phyloP scores from a whole-genome alignment of 1,140 invertebrate genomes.

The Drosophila neocordata region DNA sequence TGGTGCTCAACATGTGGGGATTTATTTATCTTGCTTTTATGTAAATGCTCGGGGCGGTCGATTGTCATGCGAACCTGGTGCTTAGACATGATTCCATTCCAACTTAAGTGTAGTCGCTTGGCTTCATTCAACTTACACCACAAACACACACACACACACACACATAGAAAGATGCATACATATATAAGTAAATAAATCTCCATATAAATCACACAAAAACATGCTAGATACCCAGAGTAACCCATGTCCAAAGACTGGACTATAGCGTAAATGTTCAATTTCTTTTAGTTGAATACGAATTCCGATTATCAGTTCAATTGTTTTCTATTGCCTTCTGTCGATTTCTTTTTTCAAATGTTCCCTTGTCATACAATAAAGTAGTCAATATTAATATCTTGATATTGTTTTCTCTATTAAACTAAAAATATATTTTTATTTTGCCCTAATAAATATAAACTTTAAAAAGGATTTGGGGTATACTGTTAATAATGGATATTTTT shows the following conservation, averaged over 20 bases:
- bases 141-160: neutral
- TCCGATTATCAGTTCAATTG: neutral
- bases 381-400: too few species aligned
- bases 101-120: slow-evolving; percentile 10
- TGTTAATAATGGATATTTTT: too few species aligned
- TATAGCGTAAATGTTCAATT: neutral
- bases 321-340: neutral
- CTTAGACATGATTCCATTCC: slow-evolving; percentile 54
- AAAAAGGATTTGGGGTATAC: too few species aligned
- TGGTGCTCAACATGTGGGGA: slow-evolving; percentile 24
- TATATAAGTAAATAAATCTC: slow-evolving; percentile 9
- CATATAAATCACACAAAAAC: slow-evolving; percentile 17
- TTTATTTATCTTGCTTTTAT: slow-evolving; percentile 64
- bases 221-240: neutral
- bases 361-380: neutral
- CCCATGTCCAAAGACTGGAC: slow-evolving; percentile 8
- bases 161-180: neutral
- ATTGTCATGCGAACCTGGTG: slow-evolving; percentile 52
- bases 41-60: slow-evolving; percentile 47
- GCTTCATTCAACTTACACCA: slow-evolving; percentile 12
- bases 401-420: too few species aligned
- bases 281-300: slow-evolving; percentile 3
- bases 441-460: too few species aligned
- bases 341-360: neutral
- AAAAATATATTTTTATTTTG: too few species aligned